phyloP scores from a whole-genome alignment of 2,797 vertebrate species.

The Aplochiton taeniatus region DNA sequence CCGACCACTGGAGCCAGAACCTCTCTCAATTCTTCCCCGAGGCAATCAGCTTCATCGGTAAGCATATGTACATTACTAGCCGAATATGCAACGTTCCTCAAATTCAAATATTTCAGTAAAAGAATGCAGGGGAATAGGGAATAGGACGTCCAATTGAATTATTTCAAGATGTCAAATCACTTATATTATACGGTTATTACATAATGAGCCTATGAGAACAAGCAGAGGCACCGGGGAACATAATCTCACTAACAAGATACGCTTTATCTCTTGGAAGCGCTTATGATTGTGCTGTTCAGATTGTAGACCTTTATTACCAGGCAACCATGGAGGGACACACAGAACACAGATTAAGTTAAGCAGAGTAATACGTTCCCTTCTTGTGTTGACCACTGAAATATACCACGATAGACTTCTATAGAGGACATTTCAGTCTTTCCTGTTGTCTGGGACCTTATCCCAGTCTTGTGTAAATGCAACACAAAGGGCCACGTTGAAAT shows the following conservation, averaged over 20 bases:
- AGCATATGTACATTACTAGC: slow-evolving; percentile 53
- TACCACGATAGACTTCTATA: slow-evolving; percentile 44
- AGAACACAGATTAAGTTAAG: slow-evolving; percentile 52
- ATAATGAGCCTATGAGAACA: not conserved
- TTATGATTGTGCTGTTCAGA: slow-evolving; percentile 57
- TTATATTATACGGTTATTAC: not conserved
- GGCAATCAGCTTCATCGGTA: slow-evolving; percentile 97
- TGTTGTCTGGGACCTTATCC: slow-evolving; percentile 46
- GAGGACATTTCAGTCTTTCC: slow-evolving; percentile 52
- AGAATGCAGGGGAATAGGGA: too few species aligned
- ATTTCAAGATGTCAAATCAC: too few species aligned
- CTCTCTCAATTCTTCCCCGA: slow-evolving; percentile 98
- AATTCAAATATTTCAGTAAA: not conserved
- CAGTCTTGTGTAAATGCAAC: slow-evolving; percentile 65
- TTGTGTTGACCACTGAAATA: slow-evolving; percentile 34
- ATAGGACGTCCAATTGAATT: too few species aligned
- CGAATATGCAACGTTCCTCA: not conserved
- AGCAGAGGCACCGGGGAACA: not conserved
- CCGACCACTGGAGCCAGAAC: slow-evolving; percentile 99
- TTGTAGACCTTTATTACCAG: slow-evolving; percentile 60
- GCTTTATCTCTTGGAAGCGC: slow-evolving; percentile 57
- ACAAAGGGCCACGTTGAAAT: slow-evolving; percentile 75
- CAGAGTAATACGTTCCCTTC: slow-evolving; percentile 27
- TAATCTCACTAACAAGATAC: slow-evolving; percentile 47
- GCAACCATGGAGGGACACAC: slow-evolving; percentile 36